Evolutionary conservation across 2,113 vertebrate species (phyloP), one percentile per base, ranked within the genome.

Genomic region (Brachyhypopomus gauderio): DNA sequence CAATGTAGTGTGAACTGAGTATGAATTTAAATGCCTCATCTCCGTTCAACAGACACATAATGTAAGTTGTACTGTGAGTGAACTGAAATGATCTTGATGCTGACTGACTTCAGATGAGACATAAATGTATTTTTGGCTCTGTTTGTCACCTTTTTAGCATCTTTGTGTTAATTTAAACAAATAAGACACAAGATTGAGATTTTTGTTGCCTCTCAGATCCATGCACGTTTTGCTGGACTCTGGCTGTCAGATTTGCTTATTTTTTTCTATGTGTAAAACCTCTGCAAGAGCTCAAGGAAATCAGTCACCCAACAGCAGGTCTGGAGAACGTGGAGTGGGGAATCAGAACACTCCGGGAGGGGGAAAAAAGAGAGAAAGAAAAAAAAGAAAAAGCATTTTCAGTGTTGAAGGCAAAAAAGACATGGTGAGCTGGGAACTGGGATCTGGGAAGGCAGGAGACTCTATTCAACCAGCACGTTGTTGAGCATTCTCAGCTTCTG

Each of bases 221-320:
- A 73, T 58, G 34, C 41, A 25, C 34, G 36, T 81, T 75, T 66
- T 27, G 48, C 70, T 52, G 67, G 71, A 19, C 9, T 56, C 41
- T 63, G 1, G 25, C 66, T 76, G 76, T 74, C 52, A 45, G 80
- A 64, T 63, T 56, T 79, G 66, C 62, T 62, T 67, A 66, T 83
- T 83, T 60, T 60, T 73, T 77, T 60, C 58, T 77, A 73, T 55
- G 25, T 56, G 62, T 72, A 45, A 81, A 78, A 62, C 69, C 64
- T 59, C 59, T 81, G 52, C 63, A 73, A 75, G 62, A 79, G 41
- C 38, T 52, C 73, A 64, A 60, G 66, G 27, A 52, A 64, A 82
- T 82, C 80, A 78, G 30, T 80, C 81, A 77, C 81, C 23, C 63
- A 64, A 67, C 56, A 58, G 72, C 84, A 79, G 78, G 72, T 67